These are phyloP conservation scores for Rhinophrynus dorsalis DNA, from an alignment of 2,797 vertebrate genomes.

Conservation along the genomic window DNA sequence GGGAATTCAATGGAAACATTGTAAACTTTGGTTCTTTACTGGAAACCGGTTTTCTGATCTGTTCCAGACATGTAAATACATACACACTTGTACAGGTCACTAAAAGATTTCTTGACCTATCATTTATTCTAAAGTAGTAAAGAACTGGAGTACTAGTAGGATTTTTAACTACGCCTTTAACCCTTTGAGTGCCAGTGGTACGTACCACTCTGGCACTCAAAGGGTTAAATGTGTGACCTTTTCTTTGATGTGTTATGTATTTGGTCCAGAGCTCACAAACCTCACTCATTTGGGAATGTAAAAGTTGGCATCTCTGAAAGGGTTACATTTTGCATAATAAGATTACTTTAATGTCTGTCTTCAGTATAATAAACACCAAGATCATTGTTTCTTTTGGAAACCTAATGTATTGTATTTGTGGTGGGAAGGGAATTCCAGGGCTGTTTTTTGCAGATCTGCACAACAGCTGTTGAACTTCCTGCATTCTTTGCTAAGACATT, in stretches of 20 bases:
- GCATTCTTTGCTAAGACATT: slow-evolving; percentile 8
- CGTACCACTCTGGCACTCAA: no score
- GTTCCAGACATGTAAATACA: no score
- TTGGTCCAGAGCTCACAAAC: background rate
- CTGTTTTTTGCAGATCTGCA: slow-evolving; percentile 5
- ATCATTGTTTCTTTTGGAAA: slow-evolving; percentile 27
- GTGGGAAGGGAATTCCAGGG: slow-evolving; percentile 14
- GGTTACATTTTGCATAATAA: slow-evolving; percentile 14
- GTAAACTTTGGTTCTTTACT: no score
- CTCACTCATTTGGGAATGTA: background rate
- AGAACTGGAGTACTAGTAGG: no score
- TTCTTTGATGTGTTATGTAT: background rate
- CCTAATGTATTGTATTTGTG: slow-evolving; percentile 18
- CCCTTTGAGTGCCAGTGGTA: no score
- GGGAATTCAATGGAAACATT: no score
- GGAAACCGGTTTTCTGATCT: no score
- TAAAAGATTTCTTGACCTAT: no score
- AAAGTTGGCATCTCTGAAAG: slow-evolving; percentile 6
- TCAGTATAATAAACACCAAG: slow-evolving; percentile 28
- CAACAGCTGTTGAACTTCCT: slow-evolving; percentile 33
- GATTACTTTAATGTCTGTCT: slow-evolving; percentile 34
- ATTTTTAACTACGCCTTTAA: no score
- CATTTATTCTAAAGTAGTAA: no score
- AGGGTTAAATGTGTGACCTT: no score
- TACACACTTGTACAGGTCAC: no score